phyloP scores from a whole-genome alignment of 1,140 invertebrate genomes.

The Leptinotarsa undecemlineata region DNA sequence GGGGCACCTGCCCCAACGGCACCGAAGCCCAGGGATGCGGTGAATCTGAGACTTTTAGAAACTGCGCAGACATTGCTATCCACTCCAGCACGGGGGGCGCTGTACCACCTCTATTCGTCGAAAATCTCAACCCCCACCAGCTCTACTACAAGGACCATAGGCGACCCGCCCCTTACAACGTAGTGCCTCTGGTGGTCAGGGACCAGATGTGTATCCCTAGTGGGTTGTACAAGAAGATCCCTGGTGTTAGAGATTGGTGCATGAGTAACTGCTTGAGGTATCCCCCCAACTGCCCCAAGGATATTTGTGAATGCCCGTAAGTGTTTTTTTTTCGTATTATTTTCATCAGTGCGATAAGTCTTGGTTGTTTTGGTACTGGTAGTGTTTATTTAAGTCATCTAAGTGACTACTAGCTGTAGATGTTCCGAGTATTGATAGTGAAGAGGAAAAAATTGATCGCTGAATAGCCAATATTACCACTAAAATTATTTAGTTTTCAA shows the following conservation, averaged over 20 bases:
- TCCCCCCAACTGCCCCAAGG: constrained; percentile 79
- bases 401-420: no score
- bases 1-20: no score
- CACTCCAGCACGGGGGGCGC: constrained; percentile 74
- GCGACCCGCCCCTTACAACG: constrained; percentile 61
- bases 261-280: constrained; percentile 81
- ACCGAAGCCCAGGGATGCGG: constrained; percentile 85
- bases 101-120: constrained; percentile 66
- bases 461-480: no score
- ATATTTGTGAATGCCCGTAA: constrained; percentile 80
- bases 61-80: constrained; percentile 84
- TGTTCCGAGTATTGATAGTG: no score
- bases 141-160: constrained; percentile 69
- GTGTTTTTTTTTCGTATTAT: constrained; percentile 53
- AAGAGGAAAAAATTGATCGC: no score
- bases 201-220: constrained; percentile 76
- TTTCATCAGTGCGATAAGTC: not conserved
- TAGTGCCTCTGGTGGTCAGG: constrained; percentile 71
- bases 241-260: constrained; percentile 81
- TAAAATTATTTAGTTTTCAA: no score
- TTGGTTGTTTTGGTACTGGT: no score
- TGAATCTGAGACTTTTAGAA: constrained; percentile 82
- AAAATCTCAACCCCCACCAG: constrained; percentile 69
- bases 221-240: constrained; percentile 63
- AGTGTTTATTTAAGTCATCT: no score